Percentiles rank a stretch among this genome's conserved stretches.
phyloP scores from a whole-genome alignment of 2,888 invertebrate species.

The Punctoribates punctum region DNA sequence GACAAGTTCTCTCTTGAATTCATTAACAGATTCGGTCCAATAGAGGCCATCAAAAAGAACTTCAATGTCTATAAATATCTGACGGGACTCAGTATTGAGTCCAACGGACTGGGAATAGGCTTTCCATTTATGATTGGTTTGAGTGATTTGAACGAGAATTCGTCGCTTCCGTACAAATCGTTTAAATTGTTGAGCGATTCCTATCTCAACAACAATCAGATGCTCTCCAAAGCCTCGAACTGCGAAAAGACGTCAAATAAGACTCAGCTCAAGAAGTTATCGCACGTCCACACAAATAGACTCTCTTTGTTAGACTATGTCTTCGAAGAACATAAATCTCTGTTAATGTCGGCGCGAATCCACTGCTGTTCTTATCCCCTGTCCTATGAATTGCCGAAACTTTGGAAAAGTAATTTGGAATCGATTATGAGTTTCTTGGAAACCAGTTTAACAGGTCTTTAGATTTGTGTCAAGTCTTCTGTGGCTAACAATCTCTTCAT shows the following conservation, averaged over 20 bases:
- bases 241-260: background rate
- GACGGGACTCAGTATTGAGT: slow-evolving; percentile 49
- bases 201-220: slow-evolving; percentile 45
- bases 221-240: slow-evolving; percentile 44
- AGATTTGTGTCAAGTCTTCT: background rate
- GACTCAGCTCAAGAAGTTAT: background rate
- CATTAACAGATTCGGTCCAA: slow-evolving; percentile 44
- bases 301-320: background rate
- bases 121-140: slow-evolving; percentile 35
- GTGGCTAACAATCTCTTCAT: background rate
- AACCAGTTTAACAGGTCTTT: slow-evolving; percentile 19
- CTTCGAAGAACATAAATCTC: background rate
- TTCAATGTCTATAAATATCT: slow-evolving; percentile 42
- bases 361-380: slow-evolving; percentile 89
- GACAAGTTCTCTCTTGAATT: slow-evolving; percentile 46
- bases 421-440: slow-evolving; percentile 29
- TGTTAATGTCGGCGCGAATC: slow-evolving; percentile 55
- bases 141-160: slow-evolving; percentile 26
- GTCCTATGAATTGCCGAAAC: slow-evolving; percentile 65
- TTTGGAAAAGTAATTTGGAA: slow-evolving; percentile 75
- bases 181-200: slow-evolving; percentile 44
- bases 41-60: slow-evolving; percentile 47
- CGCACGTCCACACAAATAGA: background rate
- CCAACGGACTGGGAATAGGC: slow-evolving; percentile 44
- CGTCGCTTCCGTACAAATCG: slow-evolving; percentile 2